phyloP scores from a whole-genome alignment of 1,140 invertebrate species.

The Campoletis sonorensis region DNA sequence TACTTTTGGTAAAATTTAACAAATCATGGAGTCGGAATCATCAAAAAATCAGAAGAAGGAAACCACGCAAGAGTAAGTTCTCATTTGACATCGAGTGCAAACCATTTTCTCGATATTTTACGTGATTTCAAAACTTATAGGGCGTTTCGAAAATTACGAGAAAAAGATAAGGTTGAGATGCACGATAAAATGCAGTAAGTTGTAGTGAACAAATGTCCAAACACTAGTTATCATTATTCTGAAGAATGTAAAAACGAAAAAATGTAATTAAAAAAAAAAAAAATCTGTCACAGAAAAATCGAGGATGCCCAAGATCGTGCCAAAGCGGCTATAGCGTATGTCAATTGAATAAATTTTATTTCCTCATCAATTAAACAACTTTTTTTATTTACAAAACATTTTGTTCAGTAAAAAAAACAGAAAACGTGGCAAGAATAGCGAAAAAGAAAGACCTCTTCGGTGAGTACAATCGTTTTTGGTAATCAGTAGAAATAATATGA shows the following conservation, averaged over 20 bases:
- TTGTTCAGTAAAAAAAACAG: constrained; percentile 11
- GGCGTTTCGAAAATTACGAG: constrained; percentile 41
- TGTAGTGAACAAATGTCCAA: background rate
- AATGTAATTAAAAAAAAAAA: background rate
- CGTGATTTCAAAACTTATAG: background rate
- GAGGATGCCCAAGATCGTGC: constrained; percentile 17
- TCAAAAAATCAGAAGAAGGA: background rate
- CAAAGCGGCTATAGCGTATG: background rate
- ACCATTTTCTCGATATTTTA: constrained; percentile 11
- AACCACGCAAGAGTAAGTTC: constrained; percentile 6
- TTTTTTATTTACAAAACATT: background rate
- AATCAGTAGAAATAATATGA: too few relatives aligned
- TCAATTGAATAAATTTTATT: background rate
- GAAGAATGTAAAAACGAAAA: background rate
- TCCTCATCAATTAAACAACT: background rate
- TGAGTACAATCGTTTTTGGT: too few relatives aligned
- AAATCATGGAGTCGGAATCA: background rate
- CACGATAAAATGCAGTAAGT: constrained; percentile 43
- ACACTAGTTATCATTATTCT: background rate
- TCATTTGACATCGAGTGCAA: background rate
- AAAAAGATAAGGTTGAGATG: constrained; percentile 41
- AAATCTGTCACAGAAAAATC: constrained; percentile 26
- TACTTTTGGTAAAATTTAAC: background rate
- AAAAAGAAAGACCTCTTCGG: background rate
- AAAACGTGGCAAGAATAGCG: constrained; percentile 8